Evolutionary conservation across 2,113 vertebrate genomes (phyloP).

Genomic region (Anarhynchus alexandrinus): DNA sequence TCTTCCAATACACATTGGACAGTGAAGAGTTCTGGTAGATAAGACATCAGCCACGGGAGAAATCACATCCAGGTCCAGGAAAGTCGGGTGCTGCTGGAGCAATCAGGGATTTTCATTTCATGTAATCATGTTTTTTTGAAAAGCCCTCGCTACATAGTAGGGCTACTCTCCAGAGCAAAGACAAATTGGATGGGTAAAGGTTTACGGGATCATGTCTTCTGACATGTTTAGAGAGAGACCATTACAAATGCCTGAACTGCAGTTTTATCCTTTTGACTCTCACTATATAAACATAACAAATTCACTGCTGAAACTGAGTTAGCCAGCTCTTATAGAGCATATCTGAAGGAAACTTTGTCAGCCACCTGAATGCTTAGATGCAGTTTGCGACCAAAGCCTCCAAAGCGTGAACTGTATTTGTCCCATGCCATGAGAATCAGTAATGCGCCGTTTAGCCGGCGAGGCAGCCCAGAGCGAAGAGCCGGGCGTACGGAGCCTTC

Average conservation of each 20-base stretch:
- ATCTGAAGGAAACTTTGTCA: neutral
- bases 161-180: neutral
- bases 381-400: neutral
- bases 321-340: neutral
- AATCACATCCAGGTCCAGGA: neutral
- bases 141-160: neutral
- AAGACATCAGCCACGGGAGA: slow-evolving; percentile 6
- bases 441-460: neutral
- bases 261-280: neutral
- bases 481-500: accelerated
- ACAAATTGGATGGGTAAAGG: neutral
- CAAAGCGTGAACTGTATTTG: neutral
- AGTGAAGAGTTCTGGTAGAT: neutral
- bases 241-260: neutral
- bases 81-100: neutral
- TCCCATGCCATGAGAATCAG: neutral
- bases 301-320: neutral
- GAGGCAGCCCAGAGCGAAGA: neutral
- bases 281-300: neutral
- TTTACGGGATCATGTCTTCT: neutral
- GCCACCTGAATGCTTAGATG: neutral
- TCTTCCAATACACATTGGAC: slow-evolving; percentile 53
- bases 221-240: neutral
- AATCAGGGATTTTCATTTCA: neutral
- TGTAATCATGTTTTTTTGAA: neutral